phyloP scores from a whole-genome alignment of 2,113 vertebrate species.

The Seriola aureovittata region DNA sequence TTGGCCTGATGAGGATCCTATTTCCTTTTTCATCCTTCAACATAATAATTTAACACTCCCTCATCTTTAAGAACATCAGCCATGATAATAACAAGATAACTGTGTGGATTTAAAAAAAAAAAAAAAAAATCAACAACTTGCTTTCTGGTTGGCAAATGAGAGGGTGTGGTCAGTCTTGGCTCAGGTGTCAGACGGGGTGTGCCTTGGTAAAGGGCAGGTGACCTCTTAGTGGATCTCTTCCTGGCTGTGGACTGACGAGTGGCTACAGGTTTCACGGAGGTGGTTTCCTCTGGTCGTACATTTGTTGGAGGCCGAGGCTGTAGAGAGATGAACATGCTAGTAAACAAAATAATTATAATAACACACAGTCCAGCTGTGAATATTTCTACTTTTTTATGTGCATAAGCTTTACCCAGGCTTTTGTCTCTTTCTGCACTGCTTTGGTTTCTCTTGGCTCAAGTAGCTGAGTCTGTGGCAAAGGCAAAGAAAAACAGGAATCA shows the following conservation, averaged over 20 bases:
- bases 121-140: conserved; percentile 9
- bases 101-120: neutral
- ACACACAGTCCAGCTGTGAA: neutral
- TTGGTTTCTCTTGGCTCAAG: conserved; percentile 37
- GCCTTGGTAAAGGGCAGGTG: conserved; percentile 24
- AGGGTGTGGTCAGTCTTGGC: conserved; percentile 17
- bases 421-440: conserved; percentile 54
- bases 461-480: conserved; percentile 48
- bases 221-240: conserved; percentile 59
- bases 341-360: neutral
- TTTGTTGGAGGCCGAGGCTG: conserved; percentile 61
- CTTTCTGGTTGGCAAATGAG: conserved; percentile 21
- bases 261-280: neutral
- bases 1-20: neutral
- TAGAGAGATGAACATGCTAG: conserved; percentile 3
- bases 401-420: conserved; percentile 53
- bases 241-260: conserved; percentile 34
- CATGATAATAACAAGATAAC: neutral
- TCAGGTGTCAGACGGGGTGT: conserved; percentile 29
- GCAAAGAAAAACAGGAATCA: neutral
- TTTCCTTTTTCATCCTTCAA: neutral
- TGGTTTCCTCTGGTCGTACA: neutral
- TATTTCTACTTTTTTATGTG: neutral
- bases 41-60: too few species aligned
- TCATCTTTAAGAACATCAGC: neutral